Evolutionary conservation across 2,888 invertebrate species (phyloP), one percentile per base, ranked within the genome.

Genomic region (Eupithecia vulgata): DNA sequence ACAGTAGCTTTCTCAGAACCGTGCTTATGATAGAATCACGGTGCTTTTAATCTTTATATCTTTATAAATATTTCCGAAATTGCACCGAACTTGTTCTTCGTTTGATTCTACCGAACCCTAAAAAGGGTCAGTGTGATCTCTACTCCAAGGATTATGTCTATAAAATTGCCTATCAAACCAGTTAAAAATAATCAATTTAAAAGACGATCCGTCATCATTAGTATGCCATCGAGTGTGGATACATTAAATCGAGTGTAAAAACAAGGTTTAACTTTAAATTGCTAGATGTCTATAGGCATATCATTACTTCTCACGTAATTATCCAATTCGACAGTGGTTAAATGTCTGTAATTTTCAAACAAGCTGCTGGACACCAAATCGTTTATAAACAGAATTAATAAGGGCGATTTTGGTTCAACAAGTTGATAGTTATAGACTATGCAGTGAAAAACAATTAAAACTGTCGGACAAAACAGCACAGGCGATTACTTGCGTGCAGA

Each of bases 261-360:
- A 88, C 70, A 86, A 84, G 79, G 79, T 79, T 78, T 72, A 81
- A 80, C 77, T 75, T 82, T 79, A 89, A 90, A 90, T 86, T 87
- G 83, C 84, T 82, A 77, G 80, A 87, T 85, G 85, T 85, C 85
- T 82, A 83, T 83, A 80, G 78, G 82, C 83, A 80, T 88, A 88
- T 87, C 83, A 90, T 90, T 90, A 89, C 81, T 86, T 79, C 78
- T 83, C 81, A 82, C 82, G 85, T 88, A 90, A 91, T 92, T 92
- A 92, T 91, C 87, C 90, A 90, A 91, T 92, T 89, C 88, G 83
- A 90, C 84, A 84, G 82, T 83, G 76, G 87, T 86, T 90, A 86
- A 89, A 87, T 87, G 86, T 87, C 83, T 90, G 86, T 91, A 85
- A 92, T 92, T 92, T 90, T 84, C 84, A 84, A 86, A 85, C 84